These are phyloP conservation scores for Bibio marci DNA, from an alignment of 2,888 invertebrate species.

Conservation along the genomic window DNA sequence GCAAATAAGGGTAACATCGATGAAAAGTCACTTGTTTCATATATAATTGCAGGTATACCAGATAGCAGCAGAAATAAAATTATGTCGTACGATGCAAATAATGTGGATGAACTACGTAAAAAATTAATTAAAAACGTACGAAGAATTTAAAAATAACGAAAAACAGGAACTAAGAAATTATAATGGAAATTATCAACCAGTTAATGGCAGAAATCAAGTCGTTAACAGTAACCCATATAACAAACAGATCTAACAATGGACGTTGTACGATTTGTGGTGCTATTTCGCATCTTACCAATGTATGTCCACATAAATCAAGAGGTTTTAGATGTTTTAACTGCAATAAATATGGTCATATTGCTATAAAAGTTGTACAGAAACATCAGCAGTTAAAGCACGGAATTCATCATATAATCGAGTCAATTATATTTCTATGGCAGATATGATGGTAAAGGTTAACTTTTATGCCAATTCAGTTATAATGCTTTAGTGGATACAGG, in stretches of 20 bases:
- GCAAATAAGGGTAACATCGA: conserved; percentile 7
- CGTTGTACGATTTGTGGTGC: conserved; percentile 7
- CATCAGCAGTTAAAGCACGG: too few relatives aligned
- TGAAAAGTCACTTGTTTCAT: conserved; percentile 7
- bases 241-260: too few relatives aligned
- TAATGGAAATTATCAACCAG: background rate
- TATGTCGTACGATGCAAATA: conserved; percentile 1
- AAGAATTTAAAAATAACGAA: background rate
- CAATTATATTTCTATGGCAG: too few relatives aligned
- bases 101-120: background rate
- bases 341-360: conserved; percentile 7
- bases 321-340: conserved; percentile 6
- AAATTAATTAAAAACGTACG: background rate
- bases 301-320: conserved; percentile 5
- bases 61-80: conserved; percentile 7
- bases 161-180: too few relatives aligned
- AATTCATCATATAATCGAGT: too few relatives aligned
- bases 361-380: background rate
- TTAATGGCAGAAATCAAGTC: too few relatives aligned
- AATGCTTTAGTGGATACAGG: too few relatives aligned
- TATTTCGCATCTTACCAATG: conserved; percentile 1
- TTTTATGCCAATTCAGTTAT: too few relatives aligned
- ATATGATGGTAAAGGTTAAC: too few relatives aligned
- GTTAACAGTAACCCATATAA: too few relatives aligned
- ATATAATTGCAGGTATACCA: conserved; percentile 6